Conservation (phyloP, 2,888 invertebrate species). For the Dastarcus helophoroides region DNA sequence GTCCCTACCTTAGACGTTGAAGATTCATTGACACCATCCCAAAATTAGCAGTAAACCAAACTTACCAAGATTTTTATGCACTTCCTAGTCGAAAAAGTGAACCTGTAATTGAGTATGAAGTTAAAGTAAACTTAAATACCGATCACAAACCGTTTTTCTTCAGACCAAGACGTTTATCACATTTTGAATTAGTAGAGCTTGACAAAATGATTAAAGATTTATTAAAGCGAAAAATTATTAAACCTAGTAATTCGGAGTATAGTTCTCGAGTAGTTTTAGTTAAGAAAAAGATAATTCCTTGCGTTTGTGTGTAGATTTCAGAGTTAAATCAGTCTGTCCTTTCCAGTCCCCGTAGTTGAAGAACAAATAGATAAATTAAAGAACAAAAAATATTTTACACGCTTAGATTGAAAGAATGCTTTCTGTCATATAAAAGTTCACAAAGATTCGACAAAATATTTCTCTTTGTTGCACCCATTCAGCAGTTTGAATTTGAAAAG, state of each 20-base stretch:
- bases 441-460: conserved; percentile 13
- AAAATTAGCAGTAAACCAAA: no score
- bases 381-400: conserved; percentile 15
- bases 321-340: conserved; percentile 18
- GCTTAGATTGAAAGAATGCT: conserved; percentile 16
- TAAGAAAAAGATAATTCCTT: conserved; percentile 20
- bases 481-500: conserved; percentile 15
- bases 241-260: conserved; percentile 20
- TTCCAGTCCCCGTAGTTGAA: conserved; percentile 20
- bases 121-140: conserved; percentile 13
- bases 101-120: no score
- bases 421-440: conserved; percentile 18
- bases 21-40: no score
- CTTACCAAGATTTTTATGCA: no score
- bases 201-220: conserved; percentile 14
- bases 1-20: no score
- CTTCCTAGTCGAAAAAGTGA: no score
- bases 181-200: conserved; percentile 14
- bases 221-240: conserved; percentile 13
- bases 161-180: conserved; percentile 15
- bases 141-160: conserved; percentile 12
- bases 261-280: conserved; percentile 19
- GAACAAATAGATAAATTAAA: conserved; percentile 18
- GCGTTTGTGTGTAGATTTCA: conserved; percentile 22
- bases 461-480: conserved; percentile 17